Percentiles rank a stretch among this genome's conserved stretches.
These are phyloP conservation scores for Trissoscelio sp. DNA, from an alignment of 2,888 invertebrate species.

Conservation along the genomic window DNA sequence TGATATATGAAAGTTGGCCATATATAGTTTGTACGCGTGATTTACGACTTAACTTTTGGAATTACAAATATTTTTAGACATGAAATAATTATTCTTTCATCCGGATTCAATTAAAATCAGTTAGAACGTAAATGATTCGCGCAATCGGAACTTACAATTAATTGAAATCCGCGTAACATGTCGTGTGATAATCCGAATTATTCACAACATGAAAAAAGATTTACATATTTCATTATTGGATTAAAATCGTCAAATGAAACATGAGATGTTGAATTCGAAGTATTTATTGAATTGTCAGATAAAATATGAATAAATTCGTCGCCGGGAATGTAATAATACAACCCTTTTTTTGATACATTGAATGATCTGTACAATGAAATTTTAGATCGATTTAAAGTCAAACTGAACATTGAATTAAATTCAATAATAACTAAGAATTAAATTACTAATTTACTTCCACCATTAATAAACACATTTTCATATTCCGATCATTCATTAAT, in stretches of 20 bases:
- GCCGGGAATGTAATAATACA: not conserved
- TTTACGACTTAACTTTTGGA: not conserved
- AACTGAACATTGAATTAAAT: not conserved
- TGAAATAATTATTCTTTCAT: constrained; percentile 8
- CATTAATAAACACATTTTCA: not conserved
- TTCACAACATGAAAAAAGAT: constrained; percentile 16
- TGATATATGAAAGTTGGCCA: constrained; percentile 11
- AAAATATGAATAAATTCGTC: constrained; percentile 7
- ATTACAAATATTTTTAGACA: constrained; percentile 14
- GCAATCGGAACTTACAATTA: constrained; percentile 10
- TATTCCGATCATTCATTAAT: not conserved
- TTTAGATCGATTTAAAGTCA: not conserved
- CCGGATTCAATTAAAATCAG: constrained; percentile 15
- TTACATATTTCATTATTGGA: constrained; percentile 16
- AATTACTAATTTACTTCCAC: not conserved
- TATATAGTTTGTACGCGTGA: not conserved
- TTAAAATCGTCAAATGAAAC: constrained; percentile 14
- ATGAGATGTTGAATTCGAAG: not conserved
- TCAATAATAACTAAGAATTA: not conserved
- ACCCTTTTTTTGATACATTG: not conserved
- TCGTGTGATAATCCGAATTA: not conserved
- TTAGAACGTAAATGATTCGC: constrained; percentile 10
- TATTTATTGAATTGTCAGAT: constrained; percentile 24
- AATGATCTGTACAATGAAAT: constrained; percentile 4
- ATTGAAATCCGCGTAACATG: constrained; percentile 1